Conservation (phyloP, 35 echinoderm and acorn worm genomes). For the Acanthaster planci region DNA sequence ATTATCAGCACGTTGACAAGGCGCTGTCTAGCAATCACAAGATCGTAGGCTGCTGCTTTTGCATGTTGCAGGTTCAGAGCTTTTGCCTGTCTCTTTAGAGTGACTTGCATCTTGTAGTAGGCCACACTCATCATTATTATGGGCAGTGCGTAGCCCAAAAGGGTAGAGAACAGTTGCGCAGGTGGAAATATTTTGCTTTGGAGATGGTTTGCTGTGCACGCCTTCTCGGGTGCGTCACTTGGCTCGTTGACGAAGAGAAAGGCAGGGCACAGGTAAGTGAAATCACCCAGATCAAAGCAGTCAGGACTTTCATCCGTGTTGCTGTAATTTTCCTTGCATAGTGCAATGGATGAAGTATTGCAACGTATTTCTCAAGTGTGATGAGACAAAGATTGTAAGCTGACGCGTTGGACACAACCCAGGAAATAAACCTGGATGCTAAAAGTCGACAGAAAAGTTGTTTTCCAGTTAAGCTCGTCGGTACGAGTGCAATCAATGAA, state of each 20-base stretch:
- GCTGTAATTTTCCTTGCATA: background rate
- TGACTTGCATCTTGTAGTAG: conserved; percentile 10
- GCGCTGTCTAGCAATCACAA: background rate
- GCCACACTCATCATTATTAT: background rate
- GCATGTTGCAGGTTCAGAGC: background rate
- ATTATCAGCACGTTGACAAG: background rate
- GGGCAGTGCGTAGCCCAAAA: background rate
- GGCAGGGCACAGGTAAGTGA: background rate
- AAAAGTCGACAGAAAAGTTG: background rate
- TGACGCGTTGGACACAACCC: background rate
- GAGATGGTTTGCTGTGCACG: background rate
- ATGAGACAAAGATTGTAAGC: background rate
- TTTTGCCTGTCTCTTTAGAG: background rate
- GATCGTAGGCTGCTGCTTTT: conserved; percentile 1
- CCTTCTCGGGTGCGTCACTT: background rate
- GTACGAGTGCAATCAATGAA: background rate
- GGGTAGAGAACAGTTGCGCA: background rate
- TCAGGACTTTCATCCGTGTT: background rate
- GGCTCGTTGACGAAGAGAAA: background rate
- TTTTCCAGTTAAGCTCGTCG: background rate
- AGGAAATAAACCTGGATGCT: no score
- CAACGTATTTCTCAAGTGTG: background rate
- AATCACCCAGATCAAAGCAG: background rate
- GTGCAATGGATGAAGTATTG: background rate
- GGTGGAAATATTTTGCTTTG: background rate